Base-by-base conservation (phyloP, 2,113 vertebrate genomes). In the Colistium nudipinnis region DNA sequence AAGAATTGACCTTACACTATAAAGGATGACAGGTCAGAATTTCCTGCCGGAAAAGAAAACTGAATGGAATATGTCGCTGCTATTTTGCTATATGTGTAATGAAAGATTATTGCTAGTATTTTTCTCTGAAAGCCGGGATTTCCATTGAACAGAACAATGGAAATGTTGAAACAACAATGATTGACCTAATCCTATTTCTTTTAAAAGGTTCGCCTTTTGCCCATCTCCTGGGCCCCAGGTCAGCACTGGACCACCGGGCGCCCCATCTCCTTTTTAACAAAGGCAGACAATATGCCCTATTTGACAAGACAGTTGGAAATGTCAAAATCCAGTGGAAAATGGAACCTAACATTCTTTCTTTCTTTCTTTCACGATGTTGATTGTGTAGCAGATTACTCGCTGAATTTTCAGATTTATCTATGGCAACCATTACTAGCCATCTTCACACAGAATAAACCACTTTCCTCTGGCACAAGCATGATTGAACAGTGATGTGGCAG, bases 241-340 rank as follows among this genome's bases (percentile, higher is more conserved):
- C 74, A 86, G 59, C 70, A 62, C 72, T 43, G 56, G 83, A 85
- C 77, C 83, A 69, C 72, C 82, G 74, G 72, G 80, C 86, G 81
- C 72, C 82, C 78, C 62, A 70, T 80, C 62, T 82, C 62, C 56
- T 64, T 38, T 78, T 71, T 81, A n/a, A n/a, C 76, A 73, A 63
- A 78, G 55, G 53, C 70, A 9, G 79, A 33, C 75, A 69, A 43
- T 61, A 59, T 80, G 82, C 54, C 74, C 80, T 63, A 77, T 79
- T 86, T 88, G 78, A 71, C 69, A 63, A 82, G 70, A 74, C 80
- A 80, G 86, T 87, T 87, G 75, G 78, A 89, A 89, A 89, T 83
- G 84, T 81, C 88, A 87, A 30, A 64, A 63, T 80, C 74, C 33
- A 65, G 35, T 47, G 4, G 1, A 59, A 83, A 72, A 74, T 51